Percentiles rank a stretch among this genome's conserved stretches.
These are phyloP conservation scores for Anableps anableps DNA, from an alignment of 2,797 vertebrate genomes.

Conservation along the genomic window DNA sequence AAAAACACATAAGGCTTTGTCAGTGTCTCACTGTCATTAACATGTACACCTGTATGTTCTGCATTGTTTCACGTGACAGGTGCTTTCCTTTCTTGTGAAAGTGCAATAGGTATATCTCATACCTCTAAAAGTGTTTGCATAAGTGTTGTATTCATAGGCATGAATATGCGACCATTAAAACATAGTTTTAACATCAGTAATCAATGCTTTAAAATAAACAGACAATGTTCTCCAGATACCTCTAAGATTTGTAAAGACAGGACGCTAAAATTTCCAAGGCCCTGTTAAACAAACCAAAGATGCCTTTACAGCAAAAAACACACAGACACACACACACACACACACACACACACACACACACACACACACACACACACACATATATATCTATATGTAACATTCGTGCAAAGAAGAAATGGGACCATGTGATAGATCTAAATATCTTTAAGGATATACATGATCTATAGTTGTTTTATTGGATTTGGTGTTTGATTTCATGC, in stretches of 20 bases:
- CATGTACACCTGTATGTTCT: conserved; percentile 35
- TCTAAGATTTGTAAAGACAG: not conserved
- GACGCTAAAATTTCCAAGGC: not conserved
- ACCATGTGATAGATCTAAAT: not conserved
- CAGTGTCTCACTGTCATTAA: not conserved
- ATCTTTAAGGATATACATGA: not conserved
- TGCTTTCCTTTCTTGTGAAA: conserved; percentile 40
- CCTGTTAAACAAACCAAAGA: not conserved
- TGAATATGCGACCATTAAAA: conserved; percentile 58
- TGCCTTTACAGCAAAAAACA: too few species aligned
- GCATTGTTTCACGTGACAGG: conserved; percentile 46
- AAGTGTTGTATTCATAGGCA: conserved; percentile 42
- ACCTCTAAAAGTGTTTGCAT: conserved; percentile 43
- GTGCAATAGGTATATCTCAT: conserved; percentile 27
- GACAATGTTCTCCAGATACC: conserved; percentile 39
- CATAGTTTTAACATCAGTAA: conserved; percentile 64
- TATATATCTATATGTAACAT: not conserved
- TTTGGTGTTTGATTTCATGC: not conserved
- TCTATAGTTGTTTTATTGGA: not conserved
- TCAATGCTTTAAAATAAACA: conserved; percentile 68
- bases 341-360: too few species aligned
- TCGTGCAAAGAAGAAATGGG: not conserved
- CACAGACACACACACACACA: too few species aligned
- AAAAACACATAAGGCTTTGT: not conserved
- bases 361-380: not conserved